Evolutionary conservation across 2,113 vertebrate species (phyloP).

Genomic region (Neolamprologus modestus): DNA sequence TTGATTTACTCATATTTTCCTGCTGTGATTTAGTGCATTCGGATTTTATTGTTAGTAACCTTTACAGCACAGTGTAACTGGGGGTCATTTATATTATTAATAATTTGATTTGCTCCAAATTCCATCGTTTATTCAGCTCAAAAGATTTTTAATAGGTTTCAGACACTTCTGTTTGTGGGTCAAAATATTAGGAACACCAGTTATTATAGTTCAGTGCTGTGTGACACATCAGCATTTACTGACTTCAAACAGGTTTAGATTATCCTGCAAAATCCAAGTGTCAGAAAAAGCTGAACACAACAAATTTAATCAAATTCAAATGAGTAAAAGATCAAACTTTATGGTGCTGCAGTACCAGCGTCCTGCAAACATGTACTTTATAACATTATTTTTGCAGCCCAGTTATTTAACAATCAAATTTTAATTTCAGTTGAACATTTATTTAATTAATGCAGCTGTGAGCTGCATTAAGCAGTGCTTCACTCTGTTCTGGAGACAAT

Average conservation of each 20-base stretch:
- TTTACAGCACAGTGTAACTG: not conserved
- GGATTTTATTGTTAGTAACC: rapidly evolving
- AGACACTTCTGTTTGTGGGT: not conserved
- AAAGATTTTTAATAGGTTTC: not conserved
- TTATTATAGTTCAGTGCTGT: not conserved
- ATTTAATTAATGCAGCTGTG: not conserved
- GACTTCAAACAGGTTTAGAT: no score
- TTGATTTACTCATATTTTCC: not conserved
- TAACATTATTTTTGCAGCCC: no score
- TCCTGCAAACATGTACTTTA: no score
- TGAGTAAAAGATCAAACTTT: no score
- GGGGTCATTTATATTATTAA: not conserved
- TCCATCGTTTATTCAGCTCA: rapidly evolving
- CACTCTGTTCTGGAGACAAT: rapidly evolving
- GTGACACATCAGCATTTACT: rapidly evolving
- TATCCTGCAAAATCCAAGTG: no score
- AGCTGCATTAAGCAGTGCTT: not conserved
- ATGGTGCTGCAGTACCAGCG: no score
- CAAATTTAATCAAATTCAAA: no score
- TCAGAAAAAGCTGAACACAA: no score
- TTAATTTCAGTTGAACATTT: not conserved
- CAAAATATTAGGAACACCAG: not conserved
- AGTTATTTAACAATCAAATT: not conserved
- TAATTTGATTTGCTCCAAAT: not conserved
- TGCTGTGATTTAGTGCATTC: not conserved